A percentile compares a stretch with the other conserved stretches of the same genome.
phyloP scores from a whole-genome alignment of 2,797 vertebrate species.

The Morelia viridis region DNA sequence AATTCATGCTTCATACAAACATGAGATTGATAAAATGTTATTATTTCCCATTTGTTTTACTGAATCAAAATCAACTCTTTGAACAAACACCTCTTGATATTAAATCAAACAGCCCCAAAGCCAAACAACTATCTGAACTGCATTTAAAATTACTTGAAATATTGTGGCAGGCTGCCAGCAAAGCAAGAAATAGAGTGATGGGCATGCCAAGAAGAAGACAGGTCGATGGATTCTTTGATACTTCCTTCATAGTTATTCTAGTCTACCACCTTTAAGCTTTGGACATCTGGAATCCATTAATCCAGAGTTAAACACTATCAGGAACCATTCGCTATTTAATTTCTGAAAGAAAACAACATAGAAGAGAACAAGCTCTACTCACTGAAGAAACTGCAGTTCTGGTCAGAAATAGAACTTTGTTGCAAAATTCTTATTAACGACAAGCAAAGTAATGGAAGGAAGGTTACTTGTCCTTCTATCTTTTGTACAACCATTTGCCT shows the following conservation, averaged over 20 bases:
- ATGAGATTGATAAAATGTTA: neutral
- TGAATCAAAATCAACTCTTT: neutral
- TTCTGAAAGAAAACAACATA: conserved; percentile 10
- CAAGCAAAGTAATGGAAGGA: neutral
- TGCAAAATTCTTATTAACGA: neutral
- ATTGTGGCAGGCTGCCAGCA: neutral
- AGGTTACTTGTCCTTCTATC: neutral
- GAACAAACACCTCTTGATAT: neutral
- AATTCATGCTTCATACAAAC: neutral
- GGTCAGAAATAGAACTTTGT: neutral
- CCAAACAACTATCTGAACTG: neutral
- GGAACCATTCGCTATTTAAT: conserved; percentile 10
- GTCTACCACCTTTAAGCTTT: conserved; percentile 28
- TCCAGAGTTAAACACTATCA: neutral
- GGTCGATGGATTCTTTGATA: conserved; percentile 1
- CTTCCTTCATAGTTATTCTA: conserved; percentile 23
- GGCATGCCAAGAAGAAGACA: conserved; percentile 1
- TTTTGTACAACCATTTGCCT: neutral
- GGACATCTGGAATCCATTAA: conserved; percentile 14
- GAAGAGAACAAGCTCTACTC: neutral
- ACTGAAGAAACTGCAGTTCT: neutral
- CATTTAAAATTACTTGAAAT: conserved; percentile 10
- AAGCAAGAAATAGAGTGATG: conserved; percentile 12
- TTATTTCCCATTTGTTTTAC: neutral
- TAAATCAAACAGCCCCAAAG: neutral